These are phyloP conservation scores for Calameuta idolon DNA, from an alignment of 2,888 invertebrate genomes.

Conservation along the genomic window DNA sequence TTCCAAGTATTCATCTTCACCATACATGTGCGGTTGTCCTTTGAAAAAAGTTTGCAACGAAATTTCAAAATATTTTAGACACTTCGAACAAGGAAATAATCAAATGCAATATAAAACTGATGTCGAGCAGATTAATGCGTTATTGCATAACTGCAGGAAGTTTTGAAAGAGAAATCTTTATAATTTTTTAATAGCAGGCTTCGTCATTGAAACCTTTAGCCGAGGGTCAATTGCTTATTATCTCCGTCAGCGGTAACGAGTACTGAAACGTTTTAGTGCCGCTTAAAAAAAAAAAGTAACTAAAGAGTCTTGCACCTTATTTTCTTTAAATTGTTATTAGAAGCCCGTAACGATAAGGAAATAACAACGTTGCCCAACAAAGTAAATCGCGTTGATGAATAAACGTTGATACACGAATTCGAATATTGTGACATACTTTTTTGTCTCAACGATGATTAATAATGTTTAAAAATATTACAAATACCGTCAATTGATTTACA, in stretches of 20 bases:
- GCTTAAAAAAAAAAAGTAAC: slow-evolving; percentile 26
- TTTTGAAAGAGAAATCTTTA: not conserved
- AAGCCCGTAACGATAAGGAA: not conserved
- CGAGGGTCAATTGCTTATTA: slow-evolving; percentile 65
- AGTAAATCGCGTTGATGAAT: not conserved
- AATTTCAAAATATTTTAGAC: not conserved
- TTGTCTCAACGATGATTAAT: not conserved
- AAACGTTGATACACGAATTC: not conserved
- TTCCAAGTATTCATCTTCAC: not conserved
- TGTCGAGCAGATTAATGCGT: not conserved
- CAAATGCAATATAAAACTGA: not conserved
- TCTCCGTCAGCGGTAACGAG: slow-evolving; percentile 48
- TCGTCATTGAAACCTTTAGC: slow-evolving; percentile 55
- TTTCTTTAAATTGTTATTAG: not conserved
- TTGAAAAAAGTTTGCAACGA: not conserved
- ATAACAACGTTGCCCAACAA: not conserved
- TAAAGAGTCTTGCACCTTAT: not conserved
- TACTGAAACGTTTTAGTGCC: slow-evolving; percentile 46
- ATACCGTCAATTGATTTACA: not conserved
- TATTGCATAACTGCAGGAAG: not conserved
- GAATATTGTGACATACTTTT: not conserved
- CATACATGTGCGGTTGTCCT: not conserved
- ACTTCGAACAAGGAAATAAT: not conserved
- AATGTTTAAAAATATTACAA: not conserved
- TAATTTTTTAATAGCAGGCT: slow-evolving; percentile 26